Percentiles rank a stretch among this genome's conserved stretches.
phyloP scores from a whole-genome alignment of 2,888 invertebrate genomes.

The Cheilosia soror region DNA sequence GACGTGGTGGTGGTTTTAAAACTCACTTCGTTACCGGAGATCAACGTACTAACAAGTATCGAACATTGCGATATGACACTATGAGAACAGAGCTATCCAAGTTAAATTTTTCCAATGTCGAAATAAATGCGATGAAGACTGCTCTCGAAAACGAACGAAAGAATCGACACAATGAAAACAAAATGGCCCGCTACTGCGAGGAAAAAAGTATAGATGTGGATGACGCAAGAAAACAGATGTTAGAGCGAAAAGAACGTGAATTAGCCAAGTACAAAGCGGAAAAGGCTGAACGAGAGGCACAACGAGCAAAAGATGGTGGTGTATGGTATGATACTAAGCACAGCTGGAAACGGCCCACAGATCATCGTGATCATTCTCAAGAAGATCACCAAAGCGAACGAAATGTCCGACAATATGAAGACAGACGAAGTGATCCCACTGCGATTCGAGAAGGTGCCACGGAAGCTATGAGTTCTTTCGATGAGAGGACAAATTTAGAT shows the following conservation, averaged over 20 bases:
- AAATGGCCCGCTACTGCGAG: background rate
- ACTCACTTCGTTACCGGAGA: background rate
- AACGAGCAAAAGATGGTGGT: background rate
- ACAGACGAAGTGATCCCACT: background rate
- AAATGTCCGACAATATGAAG: background rate
- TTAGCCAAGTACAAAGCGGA: slow-evolving; percentile 3
- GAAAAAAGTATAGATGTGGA: slow-evolving; percentile 4
- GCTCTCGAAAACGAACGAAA: slow-evolving; percentile 14
- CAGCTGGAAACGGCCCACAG: background rate
- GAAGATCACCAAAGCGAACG: background rate
- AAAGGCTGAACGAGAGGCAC: background rate
- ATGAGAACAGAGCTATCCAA: slow-evolving; percentile 25
- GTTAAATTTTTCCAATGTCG: slow-evolving; percentile 4
- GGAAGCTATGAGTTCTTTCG: background rate
- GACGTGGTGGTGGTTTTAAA: background rate
- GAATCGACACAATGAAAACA: background rate
- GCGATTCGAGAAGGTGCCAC: background rate
- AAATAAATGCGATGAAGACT: background rate
- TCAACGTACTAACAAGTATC: background rate
- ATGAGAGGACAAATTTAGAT: background rate
- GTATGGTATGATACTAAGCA: background rate
- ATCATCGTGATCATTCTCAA: background rate
- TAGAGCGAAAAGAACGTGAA: slow-evolving; percentile 41
- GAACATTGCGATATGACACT: background rate
- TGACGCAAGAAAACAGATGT: background rate